These are phyloP conservation scores for Campylomormyrus numenius DNA, from an alignment of 2,113 vertebrate species.

Conservation along the genomic window DNA sequence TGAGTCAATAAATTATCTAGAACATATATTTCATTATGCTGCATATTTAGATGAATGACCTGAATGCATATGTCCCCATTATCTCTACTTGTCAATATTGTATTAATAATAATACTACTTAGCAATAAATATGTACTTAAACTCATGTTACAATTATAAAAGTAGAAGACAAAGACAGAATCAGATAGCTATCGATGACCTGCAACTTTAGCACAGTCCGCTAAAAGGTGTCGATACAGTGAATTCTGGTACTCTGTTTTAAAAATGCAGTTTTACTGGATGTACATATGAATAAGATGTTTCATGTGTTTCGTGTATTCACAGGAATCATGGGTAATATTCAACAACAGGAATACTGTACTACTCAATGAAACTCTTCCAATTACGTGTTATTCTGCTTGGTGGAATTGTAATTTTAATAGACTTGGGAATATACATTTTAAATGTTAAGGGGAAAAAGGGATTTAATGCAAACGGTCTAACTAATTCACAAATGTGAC, in stretches of 20 bases:
- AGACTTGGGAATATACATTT: neutral
- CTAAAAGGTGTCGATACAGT: neutral
- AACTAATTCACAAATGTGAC: neutral
- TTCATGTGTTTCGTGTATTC: neutral
- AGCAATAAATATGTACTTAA: neutral
- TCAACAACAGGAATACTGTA: neutral
- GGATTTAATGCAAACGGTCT: neutral
- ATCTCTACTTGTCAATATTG: neutral
- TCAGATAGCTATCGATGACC: neutral
- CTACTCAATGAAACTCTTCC: neutral
- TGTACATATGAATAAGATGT: neutral
- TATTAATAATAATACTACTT: neutral
- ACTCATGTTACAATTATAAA: neutral
- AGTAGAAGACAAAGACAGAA: neutral
- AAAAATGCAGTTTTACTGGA: neutral
- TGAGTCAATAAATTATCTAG: neutral
- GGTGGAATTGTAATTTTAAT: neutral
- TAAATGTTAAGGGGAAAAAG: neutral
- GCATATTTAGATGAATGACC: neutral
- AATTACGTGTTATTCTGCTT: neutral
- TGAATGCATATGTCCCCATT: neutral
- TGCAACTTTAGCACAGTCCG: neutral
- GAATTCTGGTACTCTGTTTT: neutral
- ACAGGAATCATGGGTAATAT: neutral
- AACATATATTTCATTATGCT: neutral